Evolutionary conservation across 2,888 invertebrate genomes (phyloP).

Genomic region (Drymonia ruficornis): DNA sequence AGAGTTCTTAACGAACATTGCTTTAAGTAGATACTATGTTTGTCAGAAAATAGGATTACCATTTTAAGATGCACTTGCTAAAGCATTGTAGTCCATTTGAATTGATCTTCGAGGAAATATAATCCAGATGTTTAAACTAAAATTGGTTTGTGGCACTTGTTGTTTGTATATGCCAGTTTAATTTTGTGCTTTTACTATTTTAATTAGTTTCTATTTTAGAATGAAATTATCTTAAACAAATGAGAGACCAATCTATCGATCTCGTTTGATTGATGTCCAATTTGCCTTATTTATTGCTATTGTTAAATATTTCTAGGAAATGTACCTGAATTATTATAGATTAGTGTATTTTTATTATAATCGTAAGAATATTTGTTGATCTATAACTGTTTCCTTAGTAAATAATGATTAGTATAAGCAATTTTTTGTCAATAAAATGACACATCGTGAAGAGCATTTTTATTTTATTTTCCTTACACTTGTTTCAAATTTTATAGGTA

Average conservation of each 20-base stretch:
- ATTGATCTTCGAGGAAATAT: no score
- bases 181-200: neutral
- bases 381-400: constrained; percentile 13
- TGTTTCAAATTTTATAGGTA: no score
- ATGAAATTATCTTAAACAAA: neutral
- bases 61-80: no score
- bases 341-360: constrained; percentile 18
- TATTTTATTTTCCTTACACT: no score
- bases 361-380: constrained; percentile 13
- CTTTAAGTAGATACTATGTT: no score
- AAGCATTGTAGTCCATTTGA: no score
- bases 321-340: constrained; percentile 37
- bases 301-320: constrained; percentile 26
- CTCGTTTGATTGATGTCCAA: constrained; percentile 25
- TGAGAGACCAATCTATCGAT: constrained; percentile 18
- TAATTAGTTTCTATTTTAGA: neutral
- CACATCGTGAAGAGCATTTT: neutral
- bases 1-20: no score
- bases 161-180: neutral
- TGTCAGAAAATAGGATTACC: no score
- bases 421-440: constrained; percentile 25
- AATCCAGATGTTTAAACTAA: constrained; percentile 7
- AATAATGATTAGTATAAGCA: constrained; percentile 15
- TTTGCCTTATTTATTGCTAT: constrained; percentile 38
- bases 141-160: neutral